These are phyloP conservation scores for Oithona nana DNA, from an alignment of 2,888 invertebrate species.

Conservation along the genomic window DNA sequence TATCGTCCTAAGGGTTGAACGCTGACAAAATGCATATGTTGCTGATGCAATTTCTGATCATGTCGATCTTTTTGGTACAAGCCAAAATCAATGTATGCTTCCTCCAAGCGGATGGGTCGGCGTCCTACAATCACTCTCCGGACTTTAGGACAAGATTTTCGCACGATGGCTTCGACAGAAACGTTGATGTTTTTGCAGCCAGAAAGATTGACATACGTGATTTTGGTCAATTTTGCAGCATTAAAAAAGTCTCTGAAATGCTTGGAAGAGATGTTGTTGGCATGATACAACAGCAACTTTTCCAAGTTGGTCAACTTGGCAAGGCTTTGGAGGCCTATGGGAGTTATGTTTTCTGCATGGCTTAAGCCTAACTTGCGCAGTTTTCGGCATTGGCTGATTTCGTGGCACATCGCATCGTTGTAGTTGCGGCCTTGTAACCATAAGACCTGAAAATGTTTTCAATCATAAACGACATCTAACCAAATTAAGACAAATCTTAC, in stretches of 20 bases:
- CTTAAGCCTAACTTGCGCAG: not conserved
- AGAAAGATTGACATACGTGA: not conserved
- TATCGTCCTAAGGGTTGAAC: too few relatives aligned
- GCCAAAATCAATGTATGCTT: slow-evolving; percentile 1
- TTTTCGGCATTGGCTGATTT: not conserved
- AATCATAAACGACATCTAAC: not conserved
- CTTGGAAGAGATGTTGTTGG: not conserved
- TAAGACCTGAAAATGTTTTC: not conserved
- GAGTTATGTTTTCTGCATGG: slow-evolving; percentile 2
- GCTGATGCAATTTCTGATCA: not conserved
- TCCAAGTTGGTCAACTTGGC: not conserved
- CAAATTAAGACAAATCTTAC: not conserved
- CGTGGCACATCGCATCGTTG: slow-evolving; percentile 2
- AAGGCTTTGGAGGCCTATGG: not conserved
- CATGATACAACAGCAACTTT: not conserved
- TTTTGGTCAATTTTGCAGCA: not conserved
- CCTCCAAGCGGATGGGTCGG: not conserved
- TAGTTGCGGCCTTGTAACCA: slow-evolving; percentile 2
- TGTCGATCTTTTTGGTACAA: not conserved
- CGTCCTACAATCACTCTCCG: not conserved
- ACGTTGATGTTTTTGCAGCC: not conserved
- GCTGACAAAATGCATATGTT: not conserved
- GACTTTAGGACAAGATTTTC: not conserved
- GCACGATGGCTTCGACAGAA: not conserved
- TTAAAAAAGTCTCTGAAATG: not conserved